Evolutionary conservation across 2,888 invertebrate species (phyloP), one percentile per base, ranked within the genome.

Genomic region (Yponomeuta cagnagella): DNA sequence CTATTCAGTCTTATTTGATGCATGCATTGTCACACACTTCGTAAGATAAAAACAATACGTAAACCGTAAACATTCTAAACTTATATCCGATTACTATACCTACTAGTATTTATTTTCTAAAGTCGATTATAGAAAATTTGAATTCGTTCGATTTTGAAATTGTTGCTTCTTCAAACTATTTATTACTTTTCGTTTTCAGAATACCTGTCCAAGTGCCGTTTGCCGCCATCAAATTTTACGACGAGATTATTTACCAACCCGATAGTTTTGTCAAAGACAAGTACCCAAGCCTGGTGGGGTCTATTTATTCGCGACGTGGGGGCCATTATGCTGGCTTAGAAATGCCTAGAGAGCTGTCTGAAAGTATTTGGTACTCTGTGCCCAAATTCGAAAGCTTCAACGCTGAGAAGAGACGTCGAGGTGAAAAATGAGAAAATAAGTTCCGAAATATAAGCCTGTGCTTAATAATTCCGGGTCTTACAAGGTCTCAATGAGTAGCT

Each of bases 291-390:
- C 74, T 96, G 23, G 88, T 95, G n/a, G 94, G 94, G 66, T 93
- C 93, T 75, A 94, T 90, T 1, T 89, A 94, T 72, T 82, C 93
- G 74, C 80, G 88, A 0, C 82, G 91, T 9, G 96, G 96, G 6
- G 97, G 97, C 0, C 97, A 97, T 83, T 97, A 97, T 86, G 94
- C 95, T 0, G 96, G 95, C 0, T 90, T 52, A 1, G 52, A 52
- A 4, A 6, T 1, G 4, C 52, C 52, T 12, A 52, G 15, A 15
- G 52, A 52, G 10, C 15, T 52, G 52, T 6, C 52, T 52, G 15
- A 52, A 2, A 52, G 52, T 15, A 52, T 52, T 12, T 74, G 83
- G 52, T 5, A 5, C 12, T 10, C 52, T 1, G 15, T 52, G 6
- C 52, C 52, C 10, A 9, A 52, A 15, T 52, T 52, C 15, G 52